phyloP scores from a whole-genome alignment of 2,113 vertebrate genomes.

The Zosterops borbonicus region DNA sequence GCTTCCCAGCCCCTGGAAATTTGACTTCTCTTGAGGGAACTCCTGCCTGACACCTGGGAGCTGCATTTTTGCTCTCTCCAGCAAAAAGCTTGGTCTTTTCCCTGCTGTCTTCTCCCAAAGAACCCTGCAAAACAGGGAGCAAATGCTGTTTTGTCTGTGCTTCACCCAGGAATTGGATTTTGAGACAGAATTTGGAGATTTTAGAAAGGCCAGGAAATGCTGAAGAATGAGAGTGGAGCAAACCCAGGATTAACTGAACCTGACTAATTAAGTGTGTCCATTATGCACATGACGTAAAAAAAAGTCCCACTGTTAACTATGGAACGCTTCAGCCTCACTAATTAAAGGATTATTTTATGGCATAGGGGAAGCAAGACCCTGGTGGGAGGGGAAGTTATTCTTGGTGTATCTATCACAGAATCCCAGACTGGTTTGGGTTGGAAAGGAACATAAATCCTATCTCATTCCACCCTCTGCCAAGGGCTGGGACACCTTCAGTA shows the following conservation, averaged over 20 bases:
- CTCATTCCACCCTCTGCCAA: not conserved
- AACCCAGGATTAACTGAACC: not conserved
- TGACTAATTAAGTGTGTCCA: not conserved
- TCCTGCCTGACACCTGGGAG: not conserved
- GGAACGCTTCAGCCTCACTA: not conserved
- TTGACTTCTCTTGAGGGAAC: not conserved
- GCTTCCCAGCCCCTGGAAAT: not conserved
- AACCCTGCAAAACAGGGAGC: not conserved
- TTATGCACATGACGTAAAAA: not conserved
- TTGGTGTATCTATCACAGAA: fast-evolving
- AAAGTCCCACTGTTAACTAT: not conserved
- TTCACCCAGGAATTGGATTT: not conserved
- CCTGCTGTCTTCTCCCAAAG: not conserved
- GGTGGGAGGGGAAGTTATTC: not conserved
- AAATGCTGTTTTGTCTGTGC: not conserved
- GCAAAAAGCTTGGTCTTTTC: not conserved
- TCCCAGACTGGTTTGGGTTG: not conserved
- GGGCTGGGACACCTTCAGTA: not conserved
- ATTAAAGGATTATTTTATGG: not conserved
- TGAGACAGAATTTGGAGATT: not conserved
- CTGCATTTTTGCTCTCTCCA: not conserved
- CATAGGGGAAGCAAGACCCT: not conserved
- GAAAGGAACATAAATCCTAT: not conserved
- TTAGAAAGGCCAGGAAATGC: not conserved
- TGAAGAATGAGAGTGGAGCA: not conserved